Evolutionary conservation across 2,888 invertebrate genomes (phyloP), one percentile per base, ranked within the genome.

Genomic region (Rhabditophanes sp.): DNA sequence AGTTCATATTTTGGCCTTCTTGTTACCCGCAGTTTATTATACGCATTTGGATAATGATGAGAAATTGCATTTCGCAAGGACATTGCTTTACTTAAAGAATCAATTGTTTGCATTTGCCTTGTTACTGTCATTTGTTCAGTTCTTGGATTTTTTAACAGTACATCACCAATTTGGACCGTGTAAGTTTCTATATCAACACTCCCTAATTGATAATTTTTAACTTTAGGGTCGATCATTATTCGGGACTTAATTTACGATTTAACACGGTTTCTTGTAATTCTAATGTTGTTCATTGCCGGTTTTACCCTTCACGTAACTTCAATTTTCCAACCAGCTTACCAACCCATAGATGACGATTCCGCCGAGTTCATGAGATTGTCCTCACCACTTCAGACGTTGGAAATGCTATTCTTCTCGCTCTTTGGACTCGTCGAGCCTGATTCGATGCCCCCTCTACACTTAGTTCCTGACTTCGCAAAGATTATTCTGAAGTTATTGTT

Each of bases 91-190:
- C 70, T 77, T 87, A 53, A 38, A 53, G 43, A 99, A 99, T 71
- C 90, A 96, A 68, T 76, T 93, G 64, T 84, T 96, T 64, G 93
- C 90, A 0, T 72, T 90, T 63, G 82, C 87, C 36, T 80, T 96
- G 66, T 74, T 99, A 41, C 73, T 90, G 56, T 87, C 88, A 35
- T 96, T 93, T 70, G 87, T 96, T 30, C 88, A 93, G 71, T 83
- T 93, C 60, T 39, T 65, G 16, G 72, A 72, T 72, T 99, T 96
- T 68, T 72, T 99, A 30, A 90, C 90, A 16, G 96, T 99, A 67
- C 96, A 99, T 69, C 87, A 96, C 69, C 74, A 99, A 14, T 99
- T 99, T 66, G 96, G 96, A 28, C 96, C 96, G 0, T 99, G 96
- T 96, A 93, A 93, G 20, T n/a, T n/a, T n/a, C n/a, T n/a, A n/a